A percentile compares a stretch with the other conserved stretches of the same genome.
Evolutionary conservation across 1,140 invertebrate genomes (phyloP).

Genomic region (Papilio polytes): DNA sequence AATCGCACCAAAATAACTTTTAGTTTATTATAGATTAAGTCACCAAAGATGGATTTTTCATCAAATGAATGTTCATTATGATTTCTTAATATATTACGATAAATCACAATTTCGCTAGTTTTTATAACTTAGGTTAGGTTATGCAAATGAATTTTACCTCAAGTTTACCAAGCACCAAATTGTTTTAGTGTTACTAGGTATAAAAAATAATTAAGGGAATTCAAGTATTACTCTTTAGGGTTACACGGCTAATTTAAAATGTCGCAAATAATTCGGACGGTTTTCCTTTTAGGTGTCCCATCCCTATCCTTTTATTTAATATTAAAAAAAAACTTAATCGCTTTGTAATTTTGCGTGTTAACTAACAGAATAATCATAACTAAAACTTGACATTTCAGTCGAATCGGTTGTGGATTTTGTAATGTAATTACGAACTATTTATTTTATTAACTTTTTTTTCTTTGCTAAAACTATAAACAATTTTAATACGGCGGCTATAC

Average conservation of each 20-base stretch:
- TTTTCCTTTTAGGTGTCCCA: slow-evolving; percentile 58
- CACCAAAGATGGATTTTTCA: slow-evolving; percentile 81
- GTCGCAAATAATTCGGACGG: not conserved
- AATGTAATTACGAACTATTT: slow-evolving; percentile 76
- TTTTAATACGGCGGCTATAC: slow-evolving; percentile 79
- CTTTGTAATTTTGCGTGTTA: slow-evolving; percentile 78
- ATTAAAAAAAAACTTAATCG: slow-evolving; percentile 71
- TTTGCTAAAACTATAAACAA: slow-evolving; percentile 75
- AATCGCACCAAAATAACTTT: slow-evolving; percentile 73
- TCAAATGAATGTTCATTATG: slow-evolving; percentile 75
- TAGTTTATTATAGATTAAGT: slow-evolving; percentile 66
- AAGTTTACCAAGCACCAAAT: slow-evolving; percentile 83
- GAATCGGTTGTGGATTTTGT: slow-evolving; percentile 62
- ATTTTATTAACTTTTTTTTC: slow-evolving; percentile 61
- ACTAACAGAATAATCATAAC: slow-evolving; percentile 52
- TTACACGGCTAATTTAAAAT: slow-evolving; percentile 36
- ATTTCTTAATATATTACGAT: slow-evolving; percentile 51
- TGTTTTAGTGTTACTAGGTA: slow-evolving; percentile 69
- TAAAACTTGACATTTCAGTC: slow-evolving; percentile 48
- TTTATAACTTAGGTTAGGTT: slow-evolving; percentile 52
- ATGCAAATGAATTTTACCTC: slow-evolving; percentile 68
- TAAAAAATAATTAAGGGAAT: slow-evolving; percentile 51
- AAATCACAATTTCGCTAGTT: slow-evolving; percentile 69
- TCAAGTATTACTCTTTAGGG: slow-evolving; percentile 64
- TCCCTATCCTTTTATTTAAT: slow-evolving; percentile 76